A percentile compares a stretch with the other conserved stretches of the same genome.
These are phyloP conservation scores for Apotomis capreana DNA, from an alignment of 2,888 invertebrate species.

Conservation along the genomic window DNA sequence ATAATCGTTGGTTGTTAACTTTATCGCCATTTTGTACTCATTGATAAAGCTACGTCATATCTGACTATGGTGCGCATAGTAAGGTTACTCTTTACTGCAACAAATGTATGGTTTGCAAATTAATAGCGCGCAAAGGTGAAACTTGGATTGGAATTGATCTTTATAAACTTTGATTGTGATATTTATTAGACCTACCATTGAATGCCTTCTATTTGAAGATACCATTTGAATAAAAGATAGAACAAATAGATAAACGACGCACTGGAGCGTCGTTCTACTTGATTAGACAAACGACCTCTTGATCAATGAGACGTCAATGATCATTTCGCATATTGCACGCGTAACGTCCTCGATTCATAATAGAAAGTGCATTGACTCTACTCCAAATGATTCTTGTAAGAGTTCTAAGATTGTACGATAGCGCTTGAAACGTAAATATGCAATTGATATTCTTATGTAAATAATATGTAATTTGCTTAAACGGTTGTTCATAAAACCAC, in stretches of 20 bases:
- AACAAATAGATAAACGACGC: neutral
- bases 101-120: constrained; percentile 15
- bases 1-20: constrained; percentile 28
- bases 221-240: constrained; percentile 3
- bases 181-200: neutral
- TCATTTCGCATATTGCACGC: constrained; percentile 47
- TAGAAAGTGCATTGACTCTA: constrained; percentile 55
- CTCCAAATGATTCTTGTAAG: constrained; percentile 39
- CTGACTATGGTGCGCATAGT: neutral
- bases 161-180: neutral
- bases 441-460: neutral
- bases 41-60: neutral
- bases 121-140: constrained; percentile 22
- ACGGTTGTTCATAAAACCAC: neutral
- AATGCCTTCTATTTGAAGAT: constrained; percentile 1
- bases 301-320: constrained; percentile 23
- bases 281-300: constrained; percentile 9
- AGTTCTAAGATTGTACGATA: constrained; percentile 37
- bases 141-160: constrained; percentile 11
- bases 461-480: constrained; percentile 6
- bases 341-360: constrained; percentile 50
- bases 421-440: constrained; percentile 7
- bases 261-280: constrained; percentile 6
- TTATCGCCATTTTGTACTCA: constrained; percentile 8
- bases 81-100: neutral